These are phyloP conservation scores for Lepidothrix coronata DNA, from an alignment of 2,113 vertebrate genomes.

Conservation along the genomic window DNA sequence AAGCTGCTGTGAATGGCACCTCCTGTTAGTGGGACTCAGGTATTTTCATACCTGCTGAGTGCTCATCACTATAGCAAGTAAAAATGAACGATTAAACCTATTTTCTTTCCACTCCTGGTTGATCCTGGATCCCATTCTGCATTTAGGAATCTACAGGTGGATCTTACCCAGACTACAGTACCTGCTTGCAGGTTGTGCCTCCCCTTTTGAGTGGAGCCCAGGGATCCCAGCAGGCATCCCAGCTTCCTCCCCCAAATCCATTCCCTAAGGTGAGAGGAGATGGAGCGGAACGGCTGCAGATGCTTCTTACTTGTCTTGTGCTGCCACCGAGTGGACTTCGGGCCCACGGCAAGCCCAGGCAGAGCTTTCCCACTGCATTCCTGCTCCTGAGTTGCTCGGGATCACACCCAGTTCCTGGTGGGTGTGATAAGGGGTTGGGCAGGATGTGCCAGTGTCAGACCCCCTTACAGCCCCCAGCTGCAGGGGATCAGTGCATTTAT, in stretches of 20 bases:
- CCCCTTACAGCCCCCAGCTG: background rate
- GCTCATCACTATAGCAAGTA: background rate
- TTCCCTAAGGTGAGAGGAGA: slow-evolving; percentile 73
- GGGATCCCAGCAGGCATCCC: slow-evolving; percentile 41
- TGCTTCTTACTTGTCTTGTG: background rate
- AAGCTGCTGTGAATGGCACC: background rate
- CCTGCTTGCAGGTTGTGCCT: slow-evolving; percentile 81
- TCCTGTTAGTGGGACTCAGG: background rate
- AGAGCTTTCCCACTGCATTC: background rate
- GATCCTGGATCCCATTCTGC: background rate
- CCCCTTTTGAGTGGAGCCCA: slow-evolving; percentile 79
- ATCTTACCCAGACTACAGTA: slow-evolving; percentile 73
- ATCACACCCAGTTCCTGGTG: rapidly evolving
- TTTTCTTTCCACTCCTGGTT: background rate
- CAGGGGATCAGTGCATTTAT: background rate
- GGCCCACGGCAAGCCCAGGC: background rate
- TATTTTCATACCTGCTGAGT: background rate
- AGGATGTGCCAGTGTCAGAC: background rate
- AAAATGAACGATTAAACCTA: background rate
- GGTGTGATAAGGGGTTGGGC: rapidly evolving
- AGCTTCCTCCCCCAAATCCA: slow-evolving; percentile 60
- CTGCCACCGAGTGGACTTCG: slow-evolving; percentile 59
- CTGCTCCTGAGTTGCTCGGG: background rate
- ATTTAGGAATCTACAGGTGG: slow-evolving; percentile 68
- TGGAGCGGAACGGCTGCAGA: background rate